Base-by-base conservation (phyloP, 2,888 invertebrate species). In the Heliconius sara region DNA sequence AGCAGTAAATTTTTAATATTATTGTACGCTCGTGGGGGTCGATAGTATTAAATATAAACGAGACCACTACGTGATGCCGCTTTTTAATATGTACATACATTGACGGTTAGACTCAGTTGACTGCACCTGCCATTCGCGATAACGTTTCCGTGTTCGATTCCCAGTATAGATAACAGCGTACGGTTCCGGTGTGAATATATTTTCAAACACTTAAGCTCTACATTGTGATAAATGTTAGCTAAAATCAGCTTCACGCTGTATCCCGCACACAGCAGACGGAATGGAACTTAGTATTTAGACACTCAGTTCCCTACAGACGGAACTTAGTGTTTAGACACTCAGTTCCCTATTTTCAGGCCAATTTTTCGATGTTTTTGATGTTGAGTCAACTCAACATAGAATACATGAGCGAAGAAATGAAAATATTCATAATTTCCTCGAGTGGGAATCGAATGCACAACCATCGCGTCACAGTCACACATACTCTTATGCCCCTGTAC, bases 71-170 rank as follows among this genome's bases (percentile, higher is more conserved):
- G 57, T 73, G 57, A 52, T 73, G 72, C 57, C 10, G 57, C 34
- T 13, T 27, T 71, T 52, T 73, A 73, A 73, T 73, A 73, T 73
- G 57, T 52, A 73, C 72, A 73, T 73, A 73, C 57, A 73, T 73
- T 73, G 72, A 60, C 70, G 52, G 68, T 65, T 77, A 76, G 73
- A 77, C 43, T 67, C 76, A 79, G 81, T 79, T 79, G 80, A 81
- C 71, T 68, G 80, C 84, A 84, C 83, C 84, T 84, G 84, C 79
- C 81, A 75, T 77, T 80, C 22, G 82, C 80, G 83, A 83, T 83
- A 81, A 83, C 66, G 66, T 79, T 81, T 82, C 81, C 81, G 52
- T 78, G 78, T 83, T 83, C 83, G 82, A 84, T 83, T 81, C 83
- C 79, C 80, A 76, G 76, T 77, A 65, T 34, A 81, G 84, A 84